Evolutionary conservation across 2,888 invertebrate species (phyloP).

Genomic region (Trissolcus japonicus): DNA sequence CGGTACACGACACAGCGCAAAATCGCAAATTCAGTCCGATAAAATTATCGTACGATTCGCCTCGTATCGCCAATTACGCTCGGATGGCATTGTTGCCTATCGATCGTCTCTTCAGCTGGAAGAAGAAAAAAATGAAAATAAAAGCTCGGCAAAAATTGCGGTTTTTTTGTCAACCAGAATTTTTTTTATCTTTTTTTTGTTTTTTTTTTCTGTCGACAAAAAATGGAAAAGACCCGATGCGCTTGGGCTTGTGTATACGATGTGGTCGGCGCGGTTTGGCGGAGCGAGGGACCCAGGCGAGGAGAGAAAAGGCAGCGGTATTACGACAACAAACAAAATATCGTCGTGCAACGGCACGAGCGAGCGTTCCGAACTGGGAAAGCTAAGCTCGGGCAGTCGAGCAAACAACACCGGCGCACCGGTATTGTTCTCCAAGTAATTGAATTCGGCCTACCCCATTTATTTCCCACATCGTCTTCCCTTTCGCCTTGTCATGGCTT

Average conservation of each 20-base stretch:
- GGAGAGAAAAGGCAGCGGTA: conserved; percentile 58
- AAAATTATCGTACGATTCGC: conserved; percentile 49
- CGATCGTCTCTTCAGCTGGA: conserved; percentile 41
- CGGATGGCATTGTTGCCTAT: conserved; percentile 48
- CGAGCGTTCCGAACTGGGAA: conserved; percentile 67
- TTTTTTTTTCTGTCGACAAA: conserved; percentile 5
- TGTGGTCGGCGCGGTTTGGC: conserved; percentile 24
- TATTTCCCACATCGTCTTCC: conserved; percentile 54
- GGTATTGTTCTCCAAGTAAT: conserved; percentile 75
- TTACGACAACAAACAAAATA: conserved; percentile 73
- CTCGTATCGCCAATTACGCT: conserved; percentile 50
- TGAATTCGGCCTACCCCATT: conserved; percentile 68
- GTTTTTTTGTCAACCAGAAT: conserved; percentile 33
- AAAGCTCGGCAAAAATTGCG: conserved; percentile 32
- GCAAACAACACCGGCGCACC: conserved; percentile 74
- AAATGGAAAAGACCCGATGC: conserved; percentile 10
- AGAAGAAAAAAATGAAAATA: conserved; percentile 6
- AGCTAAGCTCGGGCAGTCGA: conserved; percentile 73
- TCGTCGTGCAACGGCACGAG: conserved; percentile 62
- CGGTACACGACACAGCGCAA: conserved; percentile 27
- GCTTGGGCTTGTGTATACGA: neutral
- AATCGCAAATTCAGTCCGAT: conserved; percentile 54
- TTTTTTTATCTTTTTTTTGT: conserved; percentile 17
- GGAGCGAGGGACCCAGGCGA: neutral
- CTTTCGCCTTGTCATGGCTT: conserved; percentile 59